Percentiles rank a stretch among this genome's conserved stretches.
These are phyloP conservation scores for Orestias chungarensis DNA, from an alignment of 2,797 vertebrate genomes.

Conservation along the genomic window DNA sequence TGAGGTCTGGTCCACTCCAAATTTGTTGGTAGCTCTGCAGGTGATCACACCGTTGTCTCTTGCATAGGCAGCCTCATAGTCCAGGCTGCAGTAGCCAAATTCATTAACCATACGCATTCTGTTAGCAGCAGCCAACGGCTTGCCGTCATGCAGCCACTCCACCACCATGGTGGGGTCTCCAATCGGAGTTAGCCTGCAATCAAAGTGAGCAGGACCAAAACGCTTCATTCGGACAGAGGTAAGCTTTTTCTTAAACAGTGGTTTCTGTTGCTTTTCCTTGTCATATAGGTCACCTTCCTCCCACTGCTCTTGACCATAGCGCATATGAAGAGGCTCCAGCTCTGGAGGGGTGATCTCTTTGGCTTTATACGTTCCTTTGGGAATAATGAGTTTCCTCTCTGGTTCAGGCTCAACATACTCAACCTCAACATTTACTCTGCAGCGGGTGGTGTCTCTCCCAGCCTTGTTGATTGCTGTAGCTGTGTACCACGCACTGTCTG, in stretches of 20 bases:
- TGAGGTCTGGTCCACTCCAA: conserved; percentile 92
- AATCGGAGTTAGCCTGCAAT: conserved; percentile 95
- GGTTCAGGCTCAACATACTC: conserved; percentile 88
- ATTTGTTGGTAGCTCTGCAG: conserved; percentile 96
- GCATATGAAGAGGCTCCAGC: conserved; percentile 92
- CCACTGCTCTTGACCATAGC: conserved; percentile 98
- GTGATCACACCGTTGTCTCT: conserved; percentile 97
- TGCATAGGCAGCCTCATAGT: conserved; percentile 93
- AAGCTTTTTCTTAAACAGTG: conserved; percentile 97
- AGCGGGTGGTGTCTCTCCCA: conserved; percentile 96
- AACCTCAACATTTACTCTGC: conserved; percentile 95
- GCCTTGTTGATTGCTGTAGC: conserved; percentile 98
- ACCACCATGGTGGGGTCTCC: conserved; percentile 97
- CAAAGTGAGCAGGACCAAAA: conserved; percentile 95
- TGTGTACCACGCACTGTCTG: conserved; percentile 98
- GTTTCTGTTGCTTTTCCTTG: conserved; percentile 98
- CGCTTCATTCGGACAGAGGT: conserved; percentile 93
- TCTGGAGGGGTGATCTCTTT: conserved; percentile 96
- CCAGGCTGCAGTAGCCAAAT: conserved; percentile 98
- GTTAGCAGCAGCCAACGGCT: conserved; percentile 95
- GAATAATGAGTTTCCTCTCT: conserved; percentile 92
- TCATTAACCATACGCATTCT: conserved; percentile 97
- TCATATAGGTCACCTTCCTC: conserved; percentile 98
- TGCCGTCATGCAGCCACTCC: conserved; percentile 97
- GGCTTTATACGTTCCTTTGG: conserved; percentile 95